Evolutionary conservation across 2,888 invertebrate species (phyloP).

Genomic region (Emmelina monodactyla): DNA sequence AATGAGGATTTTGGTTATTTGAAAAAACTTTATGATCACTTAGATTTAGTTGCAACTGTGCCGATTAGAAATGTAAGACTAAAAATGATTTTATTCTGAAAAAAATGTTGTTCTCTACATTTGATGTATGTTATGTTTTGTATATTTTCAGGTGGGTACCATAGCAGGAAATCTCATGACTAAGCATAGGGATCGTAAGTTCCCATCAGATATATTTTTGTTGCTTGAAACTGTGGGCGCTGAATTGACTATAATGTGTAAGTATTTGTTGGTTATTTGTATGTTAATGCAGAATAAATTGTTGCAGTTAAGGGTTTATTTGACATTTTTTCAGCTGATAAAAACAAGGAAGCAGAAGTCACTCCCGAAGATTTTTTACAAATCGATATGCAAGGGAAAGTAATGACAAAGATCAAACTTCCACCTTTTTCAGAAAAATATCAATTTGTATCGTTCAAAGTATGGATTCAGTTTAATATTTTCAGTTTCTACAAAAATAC

Average conservation of each 20-base stretch:
- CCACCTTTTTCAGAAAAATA: constrained; percentile 32
- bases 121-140: no score
- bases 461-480: constrained; percentile 22
- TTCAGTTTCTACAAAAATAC: constrained; percentile 30
- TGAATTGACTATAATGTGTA: constrained; percentile 57
- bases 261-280: neutral
- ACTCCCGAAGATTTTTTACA: constrained; percentile 32
- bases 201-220: constrained; percentile 73
- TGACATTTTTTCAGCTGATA: constrained; percentile 42
- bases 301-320: constrained; percentile 6
- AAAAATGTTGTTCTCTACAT: no score
- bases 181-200: constrained; percentile 68
- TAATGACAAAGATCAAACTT: constrained; percentile 32
- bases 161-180: constrained; percentile 73
- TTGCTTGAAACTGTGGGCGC: constrained; percentile 64
- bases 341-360: constrained; percentile 21
- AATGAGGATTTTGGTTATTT: constrained; percentile 64
- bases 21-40: constrained; percentile 63
- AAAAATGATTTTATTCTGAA: no score
- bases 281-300: neutral
- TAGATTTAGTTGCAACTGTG: constrained; percentile 72
- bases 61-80: constrained; percentile 76
- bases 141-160: constrained; percentile 58
- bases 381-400: constrained; percentile 34
- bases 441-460: constrained; percentile 36